These are phyloP conservation scores for Motacilla tschutschensis DNA, from an alignment of 2,113 vertebrate genomes.

Conservation along the genomic window DNA sequence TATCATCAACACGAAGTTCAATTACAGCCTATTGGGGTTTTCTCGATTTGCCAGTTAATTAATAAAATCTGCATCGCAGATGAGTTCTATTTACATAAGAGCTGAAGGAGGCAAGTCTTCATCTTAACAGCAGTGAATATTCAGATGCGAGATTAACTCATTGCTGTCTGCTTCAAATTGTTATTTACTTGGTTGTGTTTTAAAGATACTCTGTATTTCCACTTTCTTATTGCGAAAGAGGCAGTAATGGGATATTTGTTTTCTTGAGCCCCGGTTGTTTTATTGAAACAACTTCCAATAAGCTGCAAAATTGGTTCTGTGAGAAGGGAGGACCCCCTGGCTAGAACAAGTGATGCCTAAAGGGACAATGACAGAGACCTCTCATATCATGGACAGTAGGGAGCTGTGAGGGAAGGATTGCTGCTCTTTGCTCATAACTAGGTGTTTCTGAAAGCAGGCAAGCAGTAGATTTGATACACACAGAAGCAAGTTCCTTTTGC, in stretches of 20 bases:
- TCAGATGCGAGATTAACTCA: conserved; percentile 48
- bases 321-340: neutral
- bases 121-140: conserved; percentile 54
- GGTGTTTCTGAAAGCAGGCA: neutral
- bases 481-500: neutral
- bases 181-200: conserved; percentile 1
- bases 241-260: neutral
- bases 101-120: conserved; percentile 62
- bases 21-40: conserved; percentile 61
- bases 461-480: neutral
- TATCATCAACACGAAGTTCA: conserved; percentile 49
- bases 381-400: neutral
- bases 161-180: neutral
- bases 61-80: conserved; percentile 68
- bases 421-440: neutral
- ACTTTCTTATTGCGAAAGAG: neutral
- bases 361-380: neutral
- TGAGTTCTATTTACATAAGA: conserved; percentile 69
- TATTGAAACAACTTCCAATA: conserved; percentile 2
- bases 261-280: neutral
- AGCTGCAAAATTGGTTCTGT: neutral
- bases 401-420: neutral
- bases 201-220: neutral
- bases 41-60: conserved; percentile 68
- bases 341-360: neutral